These are phyloP conservation scores for Hemicentrotus pulcherrimus DNA, from an alignment of 35 echinoderm and acorn worm species.

Conservation along the genomic window DNA sequence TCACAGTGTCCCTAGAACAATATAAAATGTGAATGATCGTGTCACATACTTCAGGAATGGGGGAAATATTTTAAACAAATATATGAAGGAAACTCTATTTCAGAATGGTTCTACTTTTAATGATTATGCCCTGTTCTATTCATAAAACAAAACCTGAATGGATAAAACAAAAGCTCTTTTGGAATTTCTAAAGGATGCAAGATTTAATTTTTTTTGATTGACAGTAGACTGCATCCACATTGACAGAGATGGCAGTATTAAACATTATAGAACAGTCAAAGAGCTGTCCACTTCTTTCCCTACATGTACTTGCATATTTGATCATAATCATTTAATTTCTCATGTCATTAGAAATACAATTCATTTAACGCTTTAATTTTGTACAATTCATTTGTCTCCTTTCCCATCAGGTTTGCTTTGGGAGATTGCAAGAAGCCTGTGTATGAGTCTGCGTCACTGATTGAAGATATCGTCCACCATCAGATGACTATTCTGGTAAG, in stretches of 20 bases:
- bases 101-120: no score
- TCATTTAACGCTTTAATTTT: background rate
- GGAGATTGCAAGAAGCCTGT: conserved; percentile 90
- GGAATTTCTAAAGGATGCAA: no score
- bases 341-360: no score
- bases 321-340: background rate
- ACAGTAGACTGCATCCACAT: background rate
- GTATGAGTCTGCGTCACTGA: conserved; percentile 75
- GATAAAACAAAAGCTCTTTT: no score
- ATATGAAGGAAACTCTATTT: no score
- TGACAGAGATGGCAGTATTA: background rate
- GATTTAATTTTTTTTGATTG: no score
- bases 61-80: no score
- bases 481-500: conserved; percentile 83
- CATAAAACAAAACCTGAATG: no score
- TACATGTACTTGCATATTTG: background rate
- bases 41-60: no score
- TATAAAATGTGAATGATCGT: no score
- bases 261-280: background rate
- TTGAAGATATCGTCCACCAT: conserved; percentile 84
- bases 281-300: background rate
- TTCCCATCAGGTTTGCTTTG: conserved; percentile 86
- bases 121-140: no score
- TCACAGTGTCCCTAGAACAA: no score
- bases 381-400: background rate